These are phyloP conservation scores for Mactra quadrangularis DNA, from an alignment of 1,140 invertebrate genomes.

Conservation along the genomic window DNA sequence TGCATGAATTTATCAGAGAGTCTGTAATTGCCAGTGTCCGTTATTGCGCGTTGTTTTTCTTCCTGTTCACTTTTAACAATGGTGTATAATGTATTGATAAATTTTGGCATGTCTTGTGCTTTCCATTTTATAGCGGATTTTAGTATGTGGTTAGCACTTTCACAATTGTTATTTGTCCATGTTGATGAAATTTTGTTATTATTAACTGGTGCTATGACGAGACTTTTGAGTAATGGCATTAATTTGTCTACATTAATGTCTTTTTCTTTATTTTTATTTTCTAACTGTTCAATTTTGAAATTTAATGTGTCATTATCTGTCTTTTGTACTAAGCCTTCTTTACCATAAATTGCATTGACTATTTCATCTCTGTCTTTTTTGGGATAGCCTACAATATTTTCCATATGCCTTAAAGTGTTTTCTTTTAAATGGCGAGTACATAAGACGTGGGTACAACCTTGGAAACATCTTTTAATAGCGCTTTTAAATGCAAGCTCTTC, in stretches of 20 bases:
- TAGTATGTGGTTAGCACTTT: constrained; percentile 48
- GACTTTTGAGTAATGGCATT: neutral
- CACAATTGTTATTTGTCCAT: constrained; percentile 52
- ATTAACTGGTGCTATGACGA: neutral
- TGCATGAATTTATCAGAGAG: neutral
- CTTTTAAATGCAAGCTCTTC: constrained; percentile 23
- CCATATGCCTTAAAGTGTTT: constrained; percentile 11
- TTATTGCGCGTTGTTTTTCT: constrained; percentile 20
- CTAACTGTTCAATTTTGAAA: neutral
- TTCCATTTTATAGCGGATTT: constrained; percentile 40
- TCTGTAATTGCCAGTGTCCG: constrained; percentile 38
- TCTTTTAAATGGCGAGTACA: constrained; percentile 34
- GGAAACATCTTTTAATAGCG: constrained; percentile 23
- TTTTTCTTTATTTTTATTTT: neutral
- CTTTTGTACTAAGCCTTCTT: neutral
- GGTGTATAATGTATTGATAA: constrained; percentile 22
- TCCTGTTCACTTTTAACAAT: constrained; percentile 32
- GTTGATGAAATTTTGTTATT: neutral
- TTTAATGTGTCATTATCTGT: neutral
- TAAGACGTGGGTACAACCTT: neutral
- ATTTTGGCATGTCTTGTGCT: constrained; percentile 16
- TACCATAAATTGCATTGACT: neutral
- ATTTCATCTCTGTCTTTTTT: neutral
- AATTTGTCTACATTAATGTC: neutral
- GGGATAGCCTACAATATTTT: neutral